Base-by-base conservation (phyloP, 2,888 invertebrate genomes). In the Pherbina coryleti region DNA sequence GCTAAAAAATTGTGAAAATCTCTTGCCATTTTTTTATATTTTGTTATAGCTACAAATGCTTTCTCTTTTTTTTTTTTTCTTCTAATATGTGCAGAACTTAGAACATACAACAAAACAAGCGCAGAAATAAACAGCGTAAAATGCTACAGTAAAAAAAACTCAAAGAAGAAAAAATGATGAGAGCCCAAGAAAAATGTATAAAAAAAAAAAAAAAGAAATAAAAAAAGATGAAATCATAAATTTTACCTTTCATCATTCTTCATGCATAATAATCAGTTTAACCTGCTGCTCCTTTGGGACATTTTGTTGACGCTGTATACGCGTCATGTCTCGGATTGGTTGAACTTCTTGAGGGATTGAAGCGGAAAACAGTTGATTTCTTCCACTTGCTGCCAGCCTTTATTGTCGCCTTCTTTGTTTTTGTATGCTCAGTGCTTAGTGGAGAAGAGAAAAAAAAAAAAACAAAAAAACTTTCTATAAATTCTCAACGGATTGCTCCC, bases 211-310 rank as follows among this genome's bases (percentile, higher is more conserved):
- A n/a, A n/a, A n/a, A n/a, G n/a, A n/a, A n/a, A 51, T 2, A 34
- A 0, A 34, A 71, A 25, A 55, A 64, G 4, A 25, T 34, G 14
- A 71, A 71, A 53, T 55, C 34, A 11, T 31, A 53, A 71, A 71
- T 19, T 31, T 71, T 34, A 53, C 55, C 71, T 71, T 71, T 55
- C 55, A 31, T 71, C 71, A 55, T 55, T 55, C 71, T 17, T 31
- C 55, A 55, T 71, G 71, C 71, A 71, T 71, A 71, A 71, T 71
- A 71, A 71, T 53, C 71, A 71, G 71, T 55, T 71, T 71, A 71
- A 53, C 28, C 71, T 28, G 31, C 25, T 28, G 44, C 44, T 44
- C 44, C 44, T 44, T 44, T 11, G 44, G 44, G 44, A 44, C 11
- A 11, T 44, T 44, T 44, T 44, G 44, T 60, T 25, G 2, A 5